phyloP scores from a whole-genome alignment of 2,888 invertebrate species.

The Seira sanloemensis region DNA sequence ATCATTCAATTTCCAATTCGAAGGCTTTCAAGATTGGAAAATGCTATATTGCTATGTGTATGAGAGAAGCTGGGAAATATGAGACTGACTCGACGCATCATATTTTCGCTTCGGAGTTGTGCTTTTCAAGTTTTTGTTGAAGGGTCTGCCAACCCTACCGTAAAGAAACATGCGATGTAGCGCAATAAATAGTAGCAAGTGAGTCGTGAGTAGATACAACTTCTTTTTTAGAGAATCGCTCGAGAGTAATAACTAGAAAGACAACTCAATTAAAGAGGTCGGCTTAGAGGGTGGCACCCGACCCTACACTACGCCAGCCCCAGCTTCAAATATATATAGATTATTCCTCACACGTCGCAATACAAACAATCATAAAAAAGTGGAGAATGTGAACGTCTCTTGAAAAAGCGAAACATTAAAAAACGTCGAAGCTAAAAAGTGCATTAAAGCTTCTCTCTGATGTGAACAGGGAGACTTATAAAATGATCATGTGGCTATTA shows the following conservation, averaged over 20 bases:
- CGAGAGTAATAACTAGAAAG: conserved; percentile 58
- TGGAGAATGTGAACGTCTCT: conserved; percentile 6
- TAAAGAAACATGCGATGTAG: background rate
- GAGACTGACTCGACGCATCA: background rate
- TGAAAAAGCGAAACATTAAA: background rate
- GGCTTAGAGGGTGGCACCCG: conserved; percentile 60
- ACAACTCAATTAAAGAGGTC: conserved; percentile 65
- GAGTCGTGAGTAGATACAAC: background rate
- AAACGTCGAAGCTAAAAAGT: background rate
- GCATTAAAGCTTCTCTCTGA: background rate
- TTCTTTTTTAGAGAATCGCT: conserved; percentile 46
- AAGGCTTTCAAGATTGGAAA: conserved; percentile 27
- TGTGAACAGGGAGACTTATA: background rate
- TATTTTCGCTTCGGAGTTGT: background rate
- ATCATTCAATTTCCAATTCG: conserved; percentile 57
- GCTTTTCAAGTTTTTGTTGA: background rate
- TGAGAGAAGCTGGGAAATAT: background rate
- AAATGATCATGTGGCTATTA: conserved; percentile 16
- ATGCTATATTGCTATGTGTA: background rate
- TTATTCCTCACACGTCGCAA: conserved; percentile 10
- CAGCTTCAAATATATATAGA: background rate
- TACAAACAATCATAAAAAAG: conserved; percentile 5
- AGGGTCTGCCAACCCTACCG: conserved; percentile 11
- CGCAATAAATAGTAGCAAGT: conserved; percentile 6
- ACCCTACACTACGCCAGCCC: conserved; percentile 35